Conservation (phyloP, 2,888 invertebrate species). For the Itoplectis maculator region DNA sequence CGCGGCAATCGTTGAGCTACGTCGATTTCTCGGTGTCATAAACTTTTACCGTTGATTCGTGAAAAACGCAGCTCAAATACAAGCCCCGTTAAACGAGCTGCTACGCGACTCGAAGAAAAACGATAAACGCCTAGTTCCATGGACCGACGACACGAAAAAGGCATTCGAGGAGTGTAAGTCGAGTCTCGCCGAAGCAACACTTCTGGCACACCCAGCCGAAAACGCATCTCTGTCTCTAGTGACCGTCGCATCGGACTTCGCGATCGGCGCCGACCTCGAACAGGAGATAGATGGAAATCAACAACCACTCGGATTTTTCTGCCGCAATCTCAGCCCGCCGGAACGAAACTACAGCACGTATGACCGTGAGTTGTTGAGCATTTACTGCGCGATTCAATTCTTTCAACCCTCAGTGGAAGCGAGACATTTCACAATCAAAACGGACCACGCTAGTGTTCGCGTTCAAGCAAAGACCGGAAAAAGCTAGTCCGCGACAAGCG, state of each 20-base stretch:
- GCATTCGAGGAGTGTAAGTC: slow-evolving; percentile 26
- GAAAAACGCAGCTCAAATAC: slow-evolving; percentile 16
- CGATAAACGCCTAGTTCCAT: slow-evolving; percentile 37
- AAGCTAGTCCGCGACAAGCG: slow-evolving; percentile 34
- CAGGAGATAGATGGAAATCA: slow-evolving; percentile 15
- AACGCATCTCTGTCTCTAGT: slow-evolving; percentile 13
- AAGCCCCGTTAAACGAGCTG: slow-evolving; percentile 19
- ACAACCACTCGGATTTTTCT: slow-evolving; percentile 46
- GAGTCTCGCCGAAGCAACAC: slow-evolving; percentile 23
- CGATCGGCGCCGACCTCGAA: slow-evolving; percentile 45
- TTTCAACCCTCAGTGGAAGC: slow-evolving; percentile 49
- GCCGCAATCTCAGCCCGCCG: slow-evolving; percentile 45
- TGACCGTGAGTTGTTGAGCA: slow-evolving; percentile 60
- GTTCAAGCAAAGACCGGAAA: slow-evolving; percentile 26
- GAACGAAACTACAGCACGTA: slow-evolving; percentile 70
- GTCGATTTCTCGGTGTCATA: slow-evolving; percentile 48
- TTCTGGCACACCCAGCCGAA: slow-evolving; percentile 16
- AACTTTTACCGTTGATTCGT: slow-evolving; percentile 58
- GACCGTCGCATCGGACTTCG: slow-evolving; percentile 37
- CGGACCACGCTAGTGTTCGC: slow-evolving; percentile 53
- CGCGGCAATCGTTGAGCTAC: slow-evolving; percentile 1
- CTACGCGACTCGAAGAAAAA: slow-evolving; percentile 37
- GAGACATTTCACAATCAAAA: slow-evolving; percentile 19
- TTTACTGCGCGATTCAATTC: slow-evolving; percentile 36
- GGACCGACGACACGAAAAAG: slow-evolving; percentile 48